Evolutionary conservation across 2,888 invertebrate species (phyloP), one percentile per base, ranked within the genome.

Genomic region (Sisyra nigra): DNA sequence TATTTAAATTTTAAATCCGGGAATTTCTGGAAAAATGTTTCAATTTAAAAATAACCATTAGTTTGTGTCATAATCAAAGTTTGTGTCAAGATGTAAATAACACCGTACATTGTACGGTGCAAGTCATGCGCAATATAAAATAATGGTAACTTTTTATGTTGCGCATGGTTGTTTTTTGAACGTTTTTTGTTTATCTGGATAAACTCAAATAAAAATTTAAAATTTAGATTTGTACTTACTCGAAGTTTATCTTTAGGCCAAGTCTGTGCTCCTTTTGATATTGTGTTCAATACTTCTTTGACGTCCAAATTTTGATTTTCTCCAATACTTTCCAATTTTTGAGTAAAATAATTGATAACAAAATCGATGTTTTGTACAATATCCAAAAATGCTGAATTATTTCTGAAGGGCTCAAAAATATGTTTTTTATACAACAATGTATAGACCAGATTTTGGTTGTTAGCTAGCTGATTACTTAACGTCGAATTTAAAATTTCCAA

Each of bases 1-100:
- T 98, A 98, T 51, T 94, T 91, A 67, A 98, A 98, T 64, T 96
- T 97, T 38, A 98, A 66, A 56, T 97, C 97, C 0, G 97, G 97
- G 62, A 97, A 96, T 80, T 96, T 97, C 89, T 94, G 68, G 2
- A 69, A 62, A 46, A 46, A 42, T 48, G 24, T 45, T 39, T 38
- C 6, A 44, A 13, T 35, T 39, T 24, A 11, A 46, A 8, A 30
- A 30, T 8, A 39, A 13, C 11, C 24, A n/a, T 18, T n/a, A n/a
- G n/a, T n/a, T n/a, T n/a, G n/a, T n/a, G n/a, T n/a, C n/a, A n/a
- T n/a, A n/a, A n/a, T n/a, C n/a, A n/a, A n/a, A n/a, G n/a, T n/a
- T n/a, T n/a, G n/a, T n/a, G n/a, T n/a, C n/a, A n/a, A n/a, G n/a
- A n/a, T n/a, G n/a, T n/a, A n/a, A n/a, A n/a, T n/a, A n/a, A n/a